Evolutionary conservation across 2,888 invertebrate species (phyloP), one percentile per base, ranked within the genome.

Genomic region (Volucella inanis): DNA sequence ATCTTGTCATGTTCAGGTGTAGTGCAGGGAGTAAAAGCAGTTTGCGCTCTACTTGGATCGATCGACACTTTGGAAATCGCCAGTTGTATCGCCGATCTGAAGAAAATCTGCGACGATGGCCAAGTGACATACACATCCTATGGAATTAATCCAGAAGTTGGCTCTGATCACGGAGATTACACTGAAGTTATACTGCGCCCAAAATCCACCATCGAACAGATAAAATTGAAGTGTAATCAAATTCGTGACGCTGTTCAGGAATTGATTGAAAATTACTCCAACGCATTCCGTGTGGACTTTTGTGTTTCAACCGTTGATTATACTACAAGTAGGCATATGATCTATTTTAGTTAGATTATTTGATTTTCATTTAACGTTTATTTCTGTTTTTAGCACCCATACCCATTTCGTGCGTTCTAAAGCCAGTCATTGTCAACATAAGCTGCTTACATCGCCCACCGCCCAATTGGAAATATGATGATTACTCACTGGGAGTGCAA

Each of bases 1-100:
- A 93, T 91, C 49, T 87, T 95, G 15, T 95, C 95, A 88, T 94
- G 95, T 31, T 94, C 94, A n/a, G 94, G 96, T 4, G 96, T 98
- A 57, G 94, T 96, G 55, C 98, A 99, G 91, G 96, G 97, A 0
- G 97, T 98, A 1, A 98, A 98, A 92, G 97, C 98, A 0, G 95
- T 99, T 47, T 97, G 98, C 89, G 96, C 97, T 39, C 92, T 97
- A 15, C 95, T 98, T 88, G 97, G 97, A 15, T 96, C 96, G 70
- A 95, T 98, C 0, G 98, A 98, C 92, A 98, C 98, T 0, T 92
- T 96, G 50, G 97, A 98, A 89, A 94, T 98, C 18, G 95, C 96
- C 8, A 95, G 96, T 88, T 95, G 97, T 22, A 93, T 98, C 15
- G 94, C 95, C 2, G 90, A 91, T 31, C 83, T 92, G 4, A 91